A percentile compares a stretch with the other conserved stretches of the same genome.
Conservation (phyloP, 2,797 vertebrate genomes). For the Squalus acanthias region DNA sequence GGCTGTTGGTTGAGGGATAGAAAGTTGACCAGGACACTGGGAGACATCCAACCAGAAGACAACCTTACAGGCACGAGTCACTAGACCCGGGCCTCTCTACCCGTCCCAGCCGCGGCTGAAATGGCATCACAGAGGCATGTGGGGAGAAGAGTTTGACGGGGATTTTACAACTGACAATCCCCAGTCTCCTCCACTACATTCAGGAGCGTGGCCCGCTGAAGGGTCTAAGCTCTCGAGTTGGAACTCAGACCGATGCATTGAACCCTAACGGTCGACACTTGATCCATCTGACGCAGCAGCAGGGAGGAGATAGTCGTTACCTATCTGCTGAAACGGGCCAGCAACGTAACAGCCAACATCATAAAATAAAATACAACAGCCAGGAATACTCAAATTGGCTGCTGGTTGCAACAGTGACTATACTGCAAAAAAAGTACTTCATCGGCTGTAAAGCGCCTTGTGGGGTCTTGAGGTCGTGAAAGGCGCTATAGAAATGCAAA, state of each 20-base stretch:
- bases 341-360: neutral
- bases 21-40: neutral
- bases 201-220: neutral
- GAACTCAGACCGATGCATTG: neutral
- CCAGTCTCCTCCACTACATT: neutral
- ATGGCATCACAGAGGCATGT: no score
- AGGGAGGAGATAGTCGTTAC: neutral
- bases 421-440: no score
- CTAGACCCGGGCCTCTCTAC: no score
- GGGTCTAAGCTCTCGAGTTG: neutral
- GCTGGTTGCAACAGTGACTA: no score
- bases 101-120: no score
- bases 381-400: neutral
- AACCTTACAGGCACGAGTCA: no score
- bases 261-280: no score
- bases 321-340: neutral
- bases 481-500: no score
- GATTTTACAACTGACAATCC: neutral
- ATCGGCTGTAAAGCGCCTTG: no score
- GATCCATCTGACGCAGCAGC: no score
- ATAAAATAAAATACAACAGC: neutral
- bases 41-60: neutral
- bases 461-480: no score
- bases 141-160: neutral
- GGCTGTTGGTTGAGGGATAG: no score